Evolutionary conservation across 2,888 invertebrate genomes (phyloP), one percentile per base, ranked within the genome.

Genomic region (Siphlonurus alternatus): DNA sequence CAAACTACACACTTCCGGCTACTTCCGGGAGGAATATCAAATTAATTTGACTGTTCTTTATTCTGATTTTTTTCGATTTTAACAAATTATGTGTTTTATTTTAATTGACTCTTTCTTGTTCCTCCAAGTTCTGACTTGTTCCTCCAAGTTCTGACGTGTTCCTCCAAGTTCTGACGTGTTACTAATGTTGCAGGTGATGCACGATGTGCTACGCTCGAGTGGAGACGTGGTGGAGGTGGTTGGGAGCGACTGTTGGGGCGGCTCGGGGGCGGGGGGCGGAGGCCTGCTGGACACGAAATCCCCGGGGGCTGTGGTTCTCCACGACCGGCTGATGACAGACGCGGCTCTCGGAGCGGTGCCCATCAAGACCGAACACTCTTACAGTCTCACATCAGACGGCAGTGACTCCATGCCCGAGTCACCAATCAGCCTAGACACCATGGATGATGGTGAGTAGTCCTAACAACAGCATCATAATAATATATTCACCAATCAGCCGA

Each of bases 301-400:
- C 62, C 78, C 81, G 62, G 82, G 82, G 23, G 38, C 63, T 2
- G 88, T 93, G 67, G 87, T 94, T 63, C 80, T 93, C 25, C 89
- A 93, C 76, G 94, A 94, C 78, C 83, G 90, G 72, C 81, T 94
- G 70, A 91, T 92, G 86, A 89, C 91, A 15, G 92, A 91, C 71
- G 93, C 93, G 2, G 86, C 88, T 23, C 80, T 92, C 63, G 89
- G 89, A 68, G 85, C 87, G 63, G 75, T 75, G 38, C 92, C 92
- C 69, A 93, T 94, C 74, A 93, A 93, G 78, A 86, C 88, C 67
- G 93, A 94, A 77, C 94, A 94, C 80, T 93, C 93, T 68, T 94
- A 94, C 81, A 93, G 92, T 74, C 72, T 79, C 24, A 69, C 77
- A 23, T 73, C 73, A 64, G 71, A 72, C 63, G 71, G 70, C 25